These are phyloP conservation scores for Enoplosus armatus DNA, from an alignment of 2,797 vertebrate genomes.

Conservation along the genomic window DNA sequence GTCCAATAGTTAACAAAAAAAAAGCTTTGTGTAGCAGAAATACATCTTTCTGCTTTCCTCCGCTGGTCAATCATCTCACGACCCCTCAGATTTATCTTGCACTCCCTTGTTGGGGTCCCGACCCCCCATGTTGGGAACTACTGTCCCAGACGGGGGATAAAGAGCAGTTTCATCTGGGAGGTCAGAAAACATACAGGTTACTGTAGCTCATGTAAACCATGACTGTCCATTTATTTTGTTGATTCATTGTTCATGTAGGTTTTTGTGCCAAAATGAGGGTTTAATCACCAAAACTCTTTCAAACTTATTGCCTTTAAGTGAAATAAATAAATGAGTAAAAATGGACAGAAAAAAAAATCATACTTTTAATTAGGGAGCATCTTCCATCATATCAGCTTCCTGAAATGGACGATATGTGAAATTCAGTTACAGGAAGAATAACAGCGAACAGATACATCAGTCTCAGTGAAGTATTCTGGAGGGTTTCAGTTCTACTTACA, in stretches of 20 bases:
- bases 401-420: background rate
- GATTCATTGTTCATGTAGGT: background rate
- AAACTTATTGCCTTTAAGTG: background rate
- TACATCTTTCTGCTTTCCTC: background rate
- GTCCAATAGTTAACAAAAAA: background rate
- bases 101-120: background rate
- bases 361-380: background rate
- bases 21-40: background rate
- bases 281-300: no score
- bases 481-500: background rate
- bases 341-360: background rate
- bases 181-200: background rate
- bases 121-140: background rate
- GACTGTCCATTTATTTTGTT: background rate
- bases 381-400: background rate
- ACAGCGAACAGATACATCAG: no score
- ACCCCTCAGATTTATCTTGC: background rate
- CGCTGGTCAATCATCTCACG: slow-evolving; percentile 17
- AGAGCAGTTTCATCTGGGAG: background rate
- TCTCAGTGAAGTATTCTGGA: background rate
- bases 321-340: background rate
- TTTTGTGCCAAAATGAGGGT: background rate
- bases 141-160: background rate
- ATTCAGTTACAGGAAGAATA: background rate
- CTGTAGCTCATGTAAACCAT: background rate